Evolutionary conservation across 1,140 invertebrate genomes (phyloP), one percentile per base, ranked within the genome.

Genomic region (Drosophila biarmipes): DNA sequence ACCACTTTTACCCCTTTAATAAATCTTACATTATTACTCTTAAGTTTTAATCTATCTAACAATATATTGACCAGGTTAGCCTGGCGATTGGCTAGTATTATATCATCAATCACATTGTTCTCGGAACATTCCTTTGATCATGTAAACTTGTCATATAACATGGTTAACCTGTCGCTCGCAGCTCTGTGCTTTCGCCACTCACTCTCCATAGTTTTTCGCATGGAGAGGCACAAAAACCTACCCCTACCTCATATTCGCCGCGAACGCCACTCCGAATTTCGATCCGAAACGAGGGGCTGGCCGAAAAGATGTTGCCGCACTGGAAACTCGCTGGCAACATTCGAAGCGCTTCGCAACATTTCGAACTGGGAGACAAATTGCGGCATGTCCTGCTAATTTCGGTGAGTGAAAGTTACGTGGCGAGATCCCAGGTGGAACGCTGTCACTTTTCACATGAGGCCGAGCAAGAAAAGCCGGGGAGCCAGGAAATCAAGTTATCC

Each of bases 401-500:
- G 57, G 49, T 42, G 67, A 52, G 56, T 61, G 55, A 62, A 73
- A 62, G 48, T 69, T 67, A 67, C 48, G 62, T 14, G 40, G 38
- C 38, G 35, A 8, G 40, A 19, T 15, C 63, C 66, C 34, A 21
- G 49, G 49, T 55, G 57, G 34, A 49, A 51, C 45, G 58, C 43
- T 73, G 52, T 55, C 57, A 49, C 68, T 63, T 49, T 38, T 40
- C 67, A 63, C 51, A 73, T 68, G 19, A 40, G 37, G 37, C 24
- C 29, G 17, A 29, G 29, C 29, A 40, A 34, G 37, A 34, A 35
- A 21, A 38, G 58, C 52, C 42, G 12, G 37, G 46, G 56, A 62
- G 58, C 58, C 43, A n/a, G 37, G 46, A 61, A 62, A 79, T 79
- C 66, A 80, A 77, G 78, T 66, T 57, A 73, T 49, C 69, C 59